Conservation (phyloP, 2,113 vertebrate species). For the Chrysochloris asiatica region DNA sequence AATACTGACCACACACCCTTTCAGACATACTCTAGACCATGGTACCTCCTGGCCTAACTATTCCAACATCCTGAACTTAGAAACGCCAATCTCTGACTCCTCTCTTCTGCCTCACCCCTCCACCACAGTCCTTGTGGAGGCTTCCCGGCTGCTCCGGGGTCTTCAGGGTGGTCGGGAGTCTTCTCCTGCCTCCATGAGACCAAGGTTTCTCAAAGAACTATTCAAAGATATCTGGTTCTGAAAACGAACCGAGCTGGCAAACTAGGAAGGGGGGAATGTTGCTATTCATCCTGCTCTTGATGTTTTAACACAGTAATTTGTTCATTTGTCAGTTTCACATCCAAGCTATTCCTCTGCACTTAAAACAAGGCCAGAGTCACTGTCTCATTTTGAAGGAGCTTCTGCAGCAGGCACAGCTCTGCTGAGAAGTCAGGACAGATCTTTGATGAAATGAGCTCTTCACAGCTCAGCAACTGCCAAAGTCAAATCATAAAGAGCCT, state of each 20-base stretch:
- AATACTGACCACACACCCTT: accelerated
- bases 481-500: background rate
- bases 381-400: background rate
- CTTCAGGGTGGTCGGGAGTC: background rate
- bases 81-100: background rate
- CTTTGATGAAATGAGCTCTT: background rate
- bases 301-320: background rate
- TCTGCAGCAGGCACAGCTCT: background rate
- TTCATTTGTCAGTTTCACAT: background rate
- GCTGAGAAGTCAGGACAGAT: accelerated
- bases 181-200: background rate
- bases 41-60: too few species aligned
- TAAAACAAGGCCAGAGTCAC: background rate
- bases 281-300: background rate
- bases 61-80: background rate
- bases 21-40: background rate
- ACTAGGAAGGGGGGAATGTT: background rate
- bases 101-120: background rate
- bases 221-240: background rate
- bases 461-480: background rate
- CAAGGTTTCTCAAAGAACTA: background rate
- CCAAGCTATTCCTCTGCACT: background rate
- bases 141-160: background rate
- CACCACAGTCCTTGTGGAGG: background rate
- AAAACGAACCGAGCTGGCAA: background rate